Conservation (phyloP, 1,140 invertebrate genomes). For the Danaus melanippus region DNA sequence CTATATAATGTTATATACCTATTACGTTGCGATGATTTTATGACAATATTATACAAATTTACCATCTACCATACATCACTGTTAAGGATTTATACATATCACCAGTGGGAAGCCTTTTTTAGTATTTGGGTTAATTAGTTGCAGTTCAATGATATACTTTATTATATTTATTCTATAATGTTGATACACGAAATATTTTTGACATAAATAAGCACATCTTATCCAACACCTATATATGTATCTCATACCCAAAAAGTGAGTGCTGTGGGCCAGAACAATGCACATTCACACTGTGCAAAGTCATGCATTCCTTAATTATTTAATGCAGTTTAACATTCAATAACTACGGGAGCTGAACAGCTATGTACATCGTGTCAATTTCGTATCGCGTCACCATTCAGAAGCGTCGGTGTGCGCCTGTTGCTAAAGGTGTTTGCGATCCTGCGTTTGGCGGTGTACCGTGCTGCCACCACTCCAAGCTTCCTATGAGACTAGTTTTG, state of each 20-base stretch:
- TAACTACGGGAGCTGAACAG: slow-evolving; percentile 51
- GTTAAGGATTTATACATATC: no score
- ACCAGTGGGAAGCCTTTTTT: no score
- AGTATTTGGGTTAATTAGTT: no score
- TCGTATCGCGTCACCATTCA: slow-evolving; percentile 44
- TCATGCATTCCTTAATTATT: slow-evolving; percentile 53
- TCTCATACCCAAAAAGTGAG: slow-evolving; percentile 30
- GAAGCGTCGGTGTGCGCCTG: slow-evolving; percentile 61
- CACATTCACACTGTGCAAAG: slow-evolving; percentile 47
- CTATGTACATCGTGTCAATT: slow-evolving; percentile 54
- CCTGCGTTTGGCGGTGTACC: slow-evolving; percentile 39
- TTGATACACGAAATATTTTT: no score
- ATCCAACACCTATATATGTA: slow-evolving; percentile 18
- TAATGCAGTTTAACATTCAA: slow-evolving; percentile 49
- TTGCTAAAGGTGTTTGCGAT: slow-evolving; percentile 57
- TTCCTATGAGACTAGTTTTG: slow-evolving; percentile 51
- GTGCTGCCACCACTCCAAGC: slow-evolving; percentile 58
- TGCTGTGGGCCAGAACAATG: slow-evolving; percentile 49
- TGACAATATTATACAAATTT: no score
- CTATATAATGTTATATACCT: no score
- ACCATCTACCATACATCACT: no score
- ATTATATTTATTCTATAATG: no score
- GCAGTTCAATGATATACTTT: no score
- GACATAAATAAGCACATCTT: not conserved
- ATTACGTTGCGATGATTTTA: no score